Base-by-base conservation (phyloP, 2,888 invertebrate genomes). In the Patella pellucida region DNA sequence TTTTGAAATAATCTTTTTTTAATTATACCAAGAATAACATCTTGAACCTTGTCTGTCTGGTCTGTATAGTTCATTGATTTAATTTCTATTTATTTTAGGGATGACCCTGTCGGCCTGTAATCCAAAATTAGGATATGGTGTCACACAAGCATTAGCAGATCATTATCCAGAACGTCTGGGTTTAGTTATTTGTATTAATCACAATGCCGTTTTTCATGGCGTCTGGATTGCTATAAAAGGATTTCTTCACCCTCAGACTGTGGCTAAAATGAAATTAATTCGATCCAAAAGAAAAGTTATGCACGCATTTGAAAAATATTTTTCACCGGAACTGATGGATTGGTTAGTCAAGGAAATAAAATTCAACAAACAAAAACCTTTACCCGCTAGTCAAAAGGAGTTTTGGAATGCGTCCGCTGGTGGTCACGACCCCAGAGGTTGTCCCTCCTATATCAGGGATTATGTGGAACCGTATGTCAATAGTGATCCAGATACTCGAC, bases 81-180 rank as follows among this genome's bases (percentile, higher is more conserved):
- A 1, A n/a, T 51, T 52, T 23, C 69, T 16, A 50, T 31, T 75
- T 27, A 7, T 77, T 83, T 9, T 81, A 90, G 90, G 90, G 12
- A 88, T 90, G 87, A 86, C 86, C 7, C 76, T 90, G 11, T 84
- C 85, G 19, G 80, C 85, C 1, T 90, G 90, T 79, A 89, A 89
- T 78, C 90, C 90, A 3, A 85, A 84, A 74, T 81, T 90, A 14
- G 90, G 88, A 7, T 87, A 86, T 72, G 87, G 85, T 9, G 84
- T 87, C 19, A 84, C 86, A 14, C 88, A 88, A 76, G 77, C 88
- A 1, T 77, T 90, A 74, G 83, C 89, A 50, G 87, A 86, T 76
- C 87, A 87, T 76, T 90, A 90, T 76, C 90, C 90, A n/a, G 90
- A 90, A 79, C 79, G 88, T n/a, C 86, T 90, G 14, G 90, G 90